These are phyloP conservation scores for Porites lutea DNA, from an alignment of 64 coral and sea anemone species.

Conservation along the genomic window DNA sequence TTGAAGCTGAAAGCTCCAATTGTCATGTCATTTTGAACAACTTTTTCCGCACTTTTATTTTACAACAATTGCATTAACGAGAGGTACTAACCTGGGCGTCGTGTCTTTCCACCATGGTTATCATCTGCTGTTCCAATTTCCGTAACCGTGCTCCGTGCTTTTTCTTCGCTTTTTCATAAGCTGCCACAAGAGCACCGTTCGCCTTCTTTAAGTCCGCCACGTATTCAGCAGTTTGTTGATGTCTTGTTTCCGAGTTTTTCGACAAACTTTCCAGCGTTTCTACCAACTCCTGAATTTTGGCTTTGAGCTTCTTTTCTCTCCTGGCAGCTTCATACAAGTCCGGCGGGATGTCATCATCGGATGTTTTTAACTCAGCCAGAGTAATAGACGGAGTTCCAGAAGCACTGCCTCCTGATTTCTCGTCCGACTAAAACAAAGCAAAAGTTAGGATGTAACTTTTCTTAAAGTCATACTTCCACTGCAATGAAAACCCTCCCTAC, in stretches of 20 bases:
- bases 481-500: no score
- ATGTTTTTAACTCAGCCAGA: constrained; percentile 73
- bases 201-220: constrained; percentile 95
- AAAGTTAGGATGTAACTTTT: no score
- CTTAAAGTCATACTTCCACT: no score
- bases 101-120: constrained; percentile 95
- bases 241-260: constrained; percentile 89
- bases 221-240: constrained; percentile 96
- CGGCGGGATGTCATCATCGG: constrained; percentile 83
- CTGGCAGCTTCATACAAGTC: constrained; percentile 87
- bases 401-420: constrained; percentile 78
- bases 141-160: constrained; percentile 88
- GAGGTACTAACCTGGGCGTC: constrained; percentile 83
- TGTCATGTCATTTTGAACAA: no score
- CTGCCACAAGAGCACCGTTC: constrained; percentile 94
- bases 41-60: no score
- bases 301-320: constrained; percentile 89
- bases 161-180: constrained; percentile 98
- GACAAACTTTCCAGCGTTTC: constrained; percentile 91
- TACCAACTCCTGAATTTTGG: constrained; percentile 87
- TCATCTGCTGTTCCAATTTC: constrained; percentile 97
- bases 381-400: constrained; percentile 89
- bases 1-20: no score
- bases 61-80: no score
- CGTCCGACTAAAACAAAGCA: constrained; percentile 27